A percentile compares a stretch with the other conserved stretches of the same genome.
These are phyloP conservation scores for Drosophila leonis DNA, from an alignment of 2,888 invertebrate species.

Conservation along the genomic window DNA sequence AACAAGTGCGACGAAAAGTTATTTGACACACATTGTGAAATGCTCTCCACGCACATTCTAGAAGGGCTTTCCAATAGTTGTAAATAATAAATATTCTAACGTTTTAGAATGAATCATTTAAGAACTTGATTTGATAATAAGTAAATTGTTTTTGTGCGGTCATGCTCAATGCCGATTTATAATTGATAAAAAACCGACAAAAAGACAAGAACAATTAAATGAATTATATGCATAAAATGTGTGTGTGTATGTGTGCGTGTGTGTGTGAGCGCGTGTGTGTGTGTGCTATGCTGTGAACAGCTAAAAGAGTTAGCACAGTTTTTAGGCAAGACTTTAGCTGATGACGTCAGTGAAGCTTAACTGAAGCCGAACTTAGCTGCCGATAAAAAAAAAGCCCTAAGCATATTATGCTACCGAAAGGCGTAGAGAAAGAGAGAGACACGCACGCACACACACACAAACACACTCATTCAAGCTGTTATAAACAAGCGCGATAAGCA, in stretches of 20 bases:
- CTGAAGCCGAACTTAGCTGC: slow-evolving; percentile 12
- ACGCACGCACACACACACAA: neutral
- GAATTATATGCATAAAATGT: slow-evolving; percentile 28
- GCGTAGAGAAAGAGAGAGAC: neutral
- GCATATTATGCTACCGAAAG: slow-evolving; percentile 16
- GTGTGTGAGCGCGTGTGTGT: neutral
- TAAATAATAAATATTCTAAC: slow-evolving; percentile 12
- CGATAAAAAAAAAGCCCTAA: slow-evolving; percentile 29
- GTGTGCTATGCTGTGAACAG: slow-evolving; percentile 13
- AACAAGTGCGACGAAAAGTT: slow-evolving; percentile 60
- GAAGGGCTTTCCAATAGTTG: slow-evolving; percentile 22
- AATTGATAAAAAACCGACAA: slow-evolving; percentile 59
- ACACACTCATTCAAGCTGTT: slow-evolving; percentile 4
- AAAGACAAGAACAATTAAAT: slow-evolving; percentile 42
- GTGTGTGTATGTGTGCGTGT: neutral
- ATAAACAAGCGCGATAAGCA: slow-evolving; percentile 46
- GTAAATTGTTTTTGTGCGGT: slow-evolving; percentile 53
- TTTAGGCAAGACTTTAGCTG: slow-evolving; percentile 7
- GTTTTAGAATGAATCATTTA: slow-evolving; percentile 45
- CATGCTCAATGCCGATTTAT: slow-evolving; percentile 66
- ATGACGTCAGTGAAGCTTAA: slow-evolving; percentile 45
- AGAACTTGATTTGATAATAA: slow-evolving; percentile 48
- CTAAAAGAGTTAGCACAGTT: neutral
- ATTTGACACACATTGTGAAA: slow-evolving; percentile 64
- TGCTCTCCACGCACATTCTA: slow-evolving; percentile 20